phyloP scores from a whole-genome alignment of 2,113 vertebrate genomes.

The Irena cyanogastra region DNA sequence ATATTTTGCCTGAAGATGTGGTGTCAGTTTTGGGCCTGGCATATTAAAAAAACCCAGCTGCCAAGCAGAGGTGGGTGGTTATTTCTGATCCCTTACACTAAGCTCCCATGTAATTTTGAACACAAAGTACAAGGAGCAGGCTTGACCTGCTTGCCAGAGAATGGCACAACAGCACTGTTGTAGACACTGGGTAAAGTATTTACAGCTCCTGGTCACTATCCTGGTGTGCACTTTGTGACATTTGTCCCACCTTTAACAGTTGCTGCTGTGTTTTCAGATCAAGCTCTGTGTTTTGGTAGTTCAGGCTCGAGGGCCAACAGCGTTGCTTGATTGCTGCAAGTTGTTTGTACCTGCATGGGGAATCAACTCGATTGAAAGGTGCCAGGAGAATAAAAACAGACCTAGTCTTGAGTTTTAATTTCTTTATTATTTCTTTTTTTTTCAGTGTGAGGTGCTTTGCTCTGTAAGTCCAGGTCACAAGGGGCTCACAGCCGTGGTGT shows the following conservation, averaged over 20 bases:
- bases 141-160: background rate
- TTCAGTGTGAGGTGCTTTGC: background rate
- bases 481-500: background rate
- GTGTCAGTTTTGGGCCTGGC: background rate
- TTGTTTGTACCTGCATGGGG: background rate
- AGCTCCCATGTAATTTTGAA: background rate
- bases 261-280: slow-evolving; percentile 37
- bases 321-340: background rate
- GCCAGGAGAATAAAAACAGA: background rate
- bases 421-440: background rate
- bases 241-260: background rate
- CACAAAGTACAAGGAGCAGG: slow-evolving; percentile 17
- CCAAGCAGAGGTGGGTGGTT: background rate
- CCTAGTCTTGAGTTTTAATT: background rate
- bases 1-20: background rate
- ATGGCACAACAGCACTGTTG: background rate
- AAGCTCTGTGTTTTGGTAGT: background rate
- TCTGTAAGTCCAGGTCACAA: background rate
- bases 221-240: background rate
- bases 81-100: background rate
- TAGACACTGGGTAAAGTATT: background rate
- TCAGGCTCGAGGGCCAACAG: background rate
- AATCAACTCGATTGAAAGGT: background rate
- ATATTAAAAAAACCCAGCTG: background rate
- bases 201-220: background rate